Conservation (phyloP, 2,888 invertebrate genomes). For the Halictus ligatus region DNA sequence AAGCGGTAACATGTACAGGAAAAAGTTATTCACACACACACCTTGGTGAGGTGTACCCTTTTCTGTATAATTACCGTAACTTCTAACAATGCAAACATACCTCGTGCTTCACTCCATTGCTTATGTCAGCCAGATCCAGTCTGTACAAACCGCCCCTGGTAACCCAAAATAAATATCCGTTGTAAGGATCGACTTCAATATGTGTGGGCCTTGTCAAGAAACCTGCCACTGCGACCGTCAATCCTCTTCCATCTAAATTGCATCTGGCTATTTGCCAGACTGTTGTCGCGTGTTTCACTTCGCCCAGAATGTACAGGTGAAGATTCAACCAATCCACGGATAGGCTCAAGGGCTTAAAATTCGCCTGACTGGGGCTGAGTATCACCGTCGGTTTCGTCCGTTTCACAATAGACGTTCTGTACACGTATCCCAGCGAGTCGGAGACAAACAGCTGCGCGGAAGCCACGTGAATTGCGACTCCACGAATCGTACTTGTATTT, state of each 20-base stretch:
- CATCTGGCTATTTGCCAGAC: constrained; percentile 92
- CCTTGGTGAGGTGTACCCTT: no score
- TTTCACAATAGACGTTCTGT: constrained; percentile 83
- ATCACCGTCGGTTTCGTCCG: constrained; percentile 81
- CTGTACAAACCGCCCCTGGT: constrained; percentile 89
- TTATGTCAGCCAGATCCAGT: constrained; percentile 91
- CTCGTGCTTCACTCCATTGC: constrained; percentile 90
- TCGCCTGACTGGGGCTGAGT: constrained; percentile 86
- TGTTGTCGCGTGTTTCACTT: constrained; percentile 86
- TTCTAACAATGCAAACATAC: constrained; percentile 69
- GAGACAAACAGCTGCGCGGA: constrained; percentile 91
- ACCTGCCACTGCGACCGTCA: constrained; percentile 90
- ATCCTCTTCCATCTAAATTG: constrained; percentile 89
- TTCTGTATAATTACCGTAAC: no score
- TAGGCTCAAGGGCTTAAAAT: constrained; percentile 89
- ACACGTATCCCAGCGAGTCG: constrained; percentile 89
- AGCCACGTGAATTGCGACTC: constrained; percentile 91
- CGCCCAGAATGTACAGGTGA: constrained; percentile 92
- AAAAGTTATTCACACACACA: no score
- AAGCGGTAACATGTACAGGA: no score
- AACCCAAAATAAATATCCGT: constrained; percentile 95
- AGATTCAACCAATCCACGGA: constrained; percentile 96
- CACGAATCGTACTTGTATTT: constrained; percentile 86
- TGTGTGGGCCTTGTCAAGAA: constrained; percentile 90
- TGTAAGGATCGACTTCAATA: constrained; percentile 96